Evolutionary conservation across 2,888 invertebrate species (phyloP).

Genomic region (Caenorhabditis plicata): DNA sequence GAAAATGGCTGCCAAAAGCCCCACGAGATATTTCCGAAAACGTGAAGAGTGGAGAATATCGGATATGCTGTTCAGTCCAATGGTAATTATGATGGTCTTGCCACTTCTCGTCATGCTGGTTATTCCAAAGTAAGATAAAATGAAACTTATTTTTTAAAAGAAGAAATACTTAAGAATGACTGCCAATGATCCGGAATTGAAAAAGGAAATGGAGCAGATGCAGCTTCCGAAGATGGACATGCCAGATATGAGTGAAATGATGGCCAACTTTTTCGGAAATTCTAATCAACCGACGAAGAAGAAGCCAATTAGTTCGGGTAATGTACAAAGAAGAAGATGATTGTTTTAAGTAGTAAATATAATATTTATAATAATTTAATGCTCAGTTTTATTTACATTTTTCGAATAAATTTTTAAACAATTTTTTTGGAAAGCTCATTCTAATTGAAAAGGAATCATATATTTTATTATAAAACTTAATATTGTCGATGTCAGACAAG

Average conservation of each 20-base stretch:
- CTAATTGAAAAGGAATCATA: no score
- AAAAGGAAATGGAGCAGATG: constrained; percentile 72
- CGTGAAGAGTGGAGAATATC: constrained; percentile 88
- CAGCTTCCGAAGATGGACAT: constrained; percentile 72
- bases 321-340: no score
- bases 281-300: no score
- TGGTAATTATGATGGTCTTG: constrained; percentile 72
- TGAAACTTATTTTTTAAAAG: background rate
- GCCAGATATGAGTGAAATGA: constrained; percentile 77
- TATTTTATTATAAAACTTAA: no score
- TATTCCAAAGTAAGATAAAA: constrained; percentile 44
- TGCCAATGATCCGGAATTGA: constrained; percentile 84
- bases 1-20: constrained; percentile 80
- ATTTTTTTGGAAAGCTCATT: no score
- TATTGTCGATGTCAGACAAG: no score
- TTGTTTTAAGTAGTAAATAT: no score
- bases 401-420: no score
- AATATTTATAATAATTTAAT: no score
- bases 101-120: constrained; percentile 53
- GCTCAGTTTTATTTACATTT: no score
- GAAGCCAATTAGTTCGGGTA: no score
- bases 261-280: constrained; percentile 5
- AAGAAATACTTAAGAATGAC: constrained; percentile 71
- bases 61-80: constrained; percentile 92
- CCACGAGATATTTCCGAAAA: constrained; percentile 65